phyloP scores from a whole-genome alignment of 2,113 vertebrate species.

The Gulo gulo region DNA sequence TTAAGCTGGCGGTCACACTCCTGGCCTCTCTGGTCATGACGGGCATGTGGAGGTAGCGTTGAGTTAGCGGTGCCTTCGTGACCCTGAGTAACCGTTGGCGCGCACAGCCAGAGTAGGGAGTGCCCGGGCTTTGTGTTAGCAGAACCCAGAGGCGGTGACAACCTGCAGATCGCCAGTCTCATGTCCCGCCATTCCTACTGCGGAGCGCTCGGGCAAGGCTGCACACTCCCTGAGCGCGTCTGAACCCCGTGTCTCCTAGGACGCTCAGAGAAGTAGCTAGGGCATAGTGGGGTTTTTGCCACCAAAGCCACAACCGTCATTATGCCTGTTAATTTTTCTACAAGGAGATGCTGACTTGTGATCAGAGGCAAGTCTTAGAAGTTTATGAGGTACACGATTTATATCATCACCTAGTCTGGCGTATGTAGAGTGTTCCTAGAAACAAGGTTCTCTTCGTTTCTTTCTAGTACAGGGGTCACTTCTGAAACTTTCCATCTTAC shows the following conservation, averaged over 20 bases:
- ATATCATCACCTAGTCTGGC: accelerated
- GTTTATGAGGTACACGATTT: accelerated
- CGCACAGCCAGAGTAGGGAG: no score
- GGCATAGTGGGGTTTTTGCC: accelerated
- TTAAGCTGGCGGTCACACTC: no score
- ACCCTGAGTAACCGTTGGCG: no score
- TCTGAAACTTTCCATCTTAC: background rate
- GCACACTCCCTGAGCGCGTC: background rate
- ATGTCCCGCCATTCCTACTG: no score
- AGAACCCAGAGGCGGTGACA: no score
- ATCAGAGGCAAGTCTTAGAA: background rate
- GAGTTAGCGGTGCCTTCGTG: no score
- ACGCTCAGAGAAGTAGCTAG: no score
- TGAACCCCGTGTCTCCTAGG: accelerated
- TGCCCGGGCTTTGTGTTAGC: no score
- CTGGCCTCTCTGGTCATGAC: no score
- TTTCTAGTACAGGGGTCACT: background rate
- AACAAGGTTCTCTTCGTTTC: background rate
- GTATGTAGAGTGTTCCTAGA: background rate
- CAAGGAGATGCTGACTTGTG: background rate
- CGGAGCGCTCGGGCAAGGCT: background rate
- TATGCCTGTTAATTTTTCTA: background rate
- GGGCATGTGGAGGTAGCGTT: no score
- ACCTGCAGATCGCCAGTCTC: no score
- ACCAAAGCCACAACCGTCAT: no score